Evolutionary conservation across 2,797 vertebrate genomes (phyloP).

Genomic region (Channa striata): DNA sequence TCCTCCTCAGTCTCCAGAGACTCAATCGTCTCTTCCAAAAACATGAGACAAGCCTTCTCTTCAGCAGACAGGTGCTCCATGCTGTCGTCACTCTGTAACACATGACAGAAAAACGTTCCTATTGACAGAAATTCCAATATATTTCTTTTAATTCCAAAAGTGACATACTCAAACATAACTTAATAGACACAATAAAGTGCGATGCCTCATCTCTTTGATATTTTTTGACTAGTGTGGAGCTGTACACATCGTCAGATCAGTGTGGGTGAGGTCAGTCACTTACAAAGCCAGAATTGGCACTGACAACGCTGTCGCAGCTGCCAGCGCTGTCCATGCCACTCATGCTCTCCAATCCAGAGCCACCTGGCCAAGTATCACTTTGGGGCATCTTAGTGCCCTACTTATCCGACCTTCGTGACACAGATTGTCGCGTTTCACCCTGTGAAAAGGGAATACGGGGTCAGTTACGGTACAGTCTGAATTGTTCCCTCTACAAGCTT

Average conservation of each 20-base stretch:
- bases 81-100: constrained; percentile 88
- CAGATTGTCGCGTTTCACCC: constrained; percentile 27
- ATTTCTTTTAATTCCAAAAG: background rate
- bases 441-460: constrained; percentile 28
- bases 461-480: background rate
- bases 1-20: constrained; percentile 91
- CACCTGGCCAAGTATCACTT: constrained; percentile 87
- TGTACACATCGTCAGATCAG: background rate
- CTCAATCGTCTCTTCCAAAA: constrained; percentile 95
- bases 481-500: background rate
- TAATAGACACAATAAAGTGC: background rate
- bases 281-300: constrained; percentile 84
- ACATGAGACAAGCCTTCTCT: constrained; percentile 94
- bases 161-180: background rate
- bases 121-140: background rate
- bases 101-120: too few relatives aligned
- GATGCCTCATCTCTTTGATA: background rate
- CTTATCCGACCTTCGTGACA: constrained; percentile 19
- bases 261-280: constrained; percentile 43
- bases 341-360: constrained; percentile 77
- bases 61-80: constrained; percentile 92
- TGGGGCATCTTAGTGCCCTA: constrained; percentile 85
- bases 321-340: constrained; percentile 80
- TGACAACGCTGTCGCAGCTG: constrained; percentile 90
- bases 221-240: background rate